Conservation (phyloP, 2,113 vertebrate genomes). For the Poeciliopsis turrubarensis region DNA sequence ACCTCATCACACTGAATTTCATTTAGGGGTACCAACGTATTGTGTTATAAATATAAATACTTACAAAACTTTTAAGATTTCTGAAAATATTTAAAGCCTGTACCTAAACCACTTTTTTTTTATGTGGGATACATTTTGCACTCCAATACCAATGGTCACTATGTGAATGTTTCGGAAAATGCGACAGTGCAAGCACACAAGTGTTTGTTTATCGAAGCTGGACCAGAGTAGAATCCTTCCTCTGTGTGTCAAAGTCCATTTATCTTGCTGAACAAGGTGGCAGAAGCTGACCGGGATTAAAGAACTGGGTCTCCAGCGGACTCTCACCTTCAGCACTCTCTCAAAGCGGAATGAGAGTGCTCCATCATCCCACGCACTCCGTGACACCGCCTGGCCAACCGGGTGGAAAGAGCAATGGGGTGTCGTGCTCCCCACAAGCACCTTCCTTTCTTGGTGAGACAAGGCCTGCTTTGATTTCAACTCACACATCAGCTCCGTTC, state of each 20-base stretch:
- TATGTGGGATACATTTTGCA: neutral
- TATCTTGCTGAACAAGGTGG: slow-evolving; percentile 77
- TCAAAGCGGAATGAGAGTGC: slow-evolving; percentile 77
- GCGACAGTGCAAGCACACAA: slow-evolving; percentile 40
- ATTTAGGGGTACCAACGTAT: neutral
- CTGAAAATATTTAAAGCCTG: neutral
- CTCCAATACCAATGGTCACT: neutral
- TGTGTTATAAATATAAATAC: neutral
- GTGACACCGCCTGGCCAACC: slow-evolving; percentile 69
- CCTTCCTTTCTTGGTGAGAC: slow-evolving; percentile 47
- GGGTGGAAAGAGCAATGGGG: slow-evolving; percentile 75
- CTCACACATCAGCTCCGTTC: slow-evolving; percentile 50
- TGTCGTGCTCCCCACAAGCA: slow-evolving; percentile 55
- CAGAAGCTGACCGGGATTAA: slow-evolving; percentile 70
- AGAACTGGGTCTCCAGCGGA: slow-evolving; percentile 70
- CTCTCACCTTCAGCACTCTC: slow-evolving; percentile 77
- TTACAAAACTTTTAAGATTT: neutral
- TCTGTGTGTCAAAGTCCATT: slow-evolving; percentile 74
- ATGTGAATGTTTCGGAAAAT: slow-evolving; percentile 17
- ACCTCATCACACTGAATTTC: neutral
- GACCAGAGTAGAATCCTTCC: slow-evolving; percentile 46
- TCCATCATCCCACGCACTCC: slow-evolving; percentile 74
- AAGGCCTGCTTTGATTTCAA: slow-evolving; percentile 55
- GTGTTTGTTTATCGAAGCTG: slow-evolving; percentile 64
- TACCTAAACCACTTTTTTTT: neutral